Conservation (phyloP, 2,888 invertebrate genomes). For the Rhyacophila evoluta region DNA sequence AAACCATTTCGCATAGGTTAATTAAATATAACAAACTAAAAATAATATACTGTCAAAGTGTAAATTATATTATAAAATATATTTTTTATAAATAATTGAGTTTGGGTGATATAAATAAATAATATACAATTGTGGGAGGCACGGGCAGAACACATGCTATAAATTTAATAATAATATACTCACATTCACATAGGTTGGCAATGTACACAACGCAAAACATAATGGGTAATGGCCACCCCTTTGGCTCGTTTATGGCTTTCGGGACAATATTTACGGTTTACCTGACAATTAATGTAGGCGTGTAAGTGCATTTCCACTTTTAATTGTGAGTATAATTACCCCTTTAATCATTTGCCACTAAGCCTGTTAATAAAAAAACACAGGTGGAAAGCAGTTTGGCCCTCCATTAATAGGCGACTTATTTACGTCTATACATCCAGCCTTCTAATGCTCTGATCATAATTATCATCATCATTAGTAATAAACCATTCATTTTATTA, state of each 20-base stretch:
- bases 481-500: too few species aligned
- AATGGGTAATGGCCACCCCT: background rate
- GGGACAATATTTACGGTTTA: constrained; percentile 19
- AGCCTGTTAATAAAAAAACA: constrained; percentile 10
- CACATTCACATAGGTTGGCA: background rate
- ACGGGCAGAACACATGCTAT: background rate
- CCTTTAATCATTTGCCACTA: background rate
- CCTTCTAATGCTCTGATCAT: background rate
- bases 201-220: constrained; percentile 13
- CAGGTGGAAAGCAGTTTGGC: background rate
- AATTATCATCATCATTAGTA: background rate
- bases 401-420: background rate
- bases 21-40: too few species aligned
- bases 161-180: constrained; percentile 1
- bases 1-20: too few species aligned
- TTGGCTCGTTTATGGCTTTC: constrained; percentile 4
- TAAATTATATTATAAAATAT: too few species aligned
- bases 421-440: background rate
- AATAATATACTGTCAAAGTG: too few species aligned
- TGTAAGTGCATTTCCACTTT: constrained; percentile 20
- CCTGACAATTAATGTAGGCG: constrained; percentile 19
- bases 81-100: too few species aligned
- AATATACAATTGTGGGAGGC: background rate
- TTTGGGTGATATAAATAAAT: too few species aligned
- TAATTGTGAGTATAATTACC: constrained; percentile 19